Evolutionary conservation across 2,888 invertebrate genomes (phyloP).

Genomic region (Ornithoptera alexandrae): DNA sequence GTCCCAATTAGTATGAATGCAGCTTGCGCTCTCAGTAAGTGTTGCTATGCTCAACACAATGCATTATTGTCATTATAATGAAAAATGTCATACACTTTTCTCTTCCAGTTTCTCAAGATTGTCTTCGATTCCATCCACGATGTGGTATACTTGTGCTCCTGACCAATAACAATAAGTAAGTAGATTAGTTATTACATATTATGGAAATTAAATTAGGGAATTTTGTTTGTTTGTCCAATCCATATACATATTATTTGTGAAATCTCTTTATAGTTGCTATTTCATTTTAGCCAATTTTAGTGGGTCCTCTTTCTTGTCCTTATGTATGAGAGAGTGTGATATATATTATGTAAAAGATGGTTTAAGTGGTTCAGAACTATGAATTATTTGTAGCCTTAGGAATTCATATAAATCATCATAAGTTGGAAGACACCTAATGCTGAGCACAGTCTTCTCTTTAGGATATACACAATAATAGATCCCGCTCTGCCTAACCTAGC

Average conservation of each 20-base stretch:
- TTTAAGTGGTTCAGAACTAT: too few relatives aligned
- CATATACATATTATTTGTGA: background rate
- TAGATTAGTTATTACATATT: constrained; percentile 25
- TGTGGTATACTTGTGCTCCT: constrained; percentile 94
- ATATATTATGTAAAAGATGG: too few relatives aligned
- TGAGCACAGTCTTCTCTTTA: too few relatives aligned
- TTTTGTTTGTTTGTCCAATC: background rate
- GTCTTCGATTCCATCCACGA: constrained; percentile 90
- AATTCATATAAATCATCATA: too few relatives aligned
- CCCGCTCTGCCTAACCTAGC: too few relatives aligned
- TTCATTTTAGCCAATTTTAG: too few relatives aligned
- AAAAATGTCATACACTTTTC: background rate
- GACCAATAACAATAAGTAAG: constrained; percentile 84
- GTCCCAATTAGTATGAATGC: constrained; percentile 53
- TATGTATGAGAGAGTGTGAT: too few relatives aligned
- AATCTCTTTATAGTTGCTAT: background rate
- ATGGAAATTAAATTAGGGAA: background rate
- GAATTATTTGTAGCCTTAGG: too few relatives aligned
- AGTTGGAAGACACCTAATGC: too few relatives aligned
- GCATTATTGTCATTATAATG: background rate
- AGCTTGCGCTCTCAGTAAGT: constrained; percentile 52
- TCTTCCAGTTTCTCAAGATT: constrained; percentile 76
- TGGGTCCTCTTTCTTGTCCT: too few relatives aligned
- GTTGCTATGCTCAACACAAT: background rate
- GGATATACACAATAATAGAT: too few relatives aligned